phyloP scores from a whole-genome alignment of 2,797 vertebrate genomes.

The Pterois miles region DNA sequence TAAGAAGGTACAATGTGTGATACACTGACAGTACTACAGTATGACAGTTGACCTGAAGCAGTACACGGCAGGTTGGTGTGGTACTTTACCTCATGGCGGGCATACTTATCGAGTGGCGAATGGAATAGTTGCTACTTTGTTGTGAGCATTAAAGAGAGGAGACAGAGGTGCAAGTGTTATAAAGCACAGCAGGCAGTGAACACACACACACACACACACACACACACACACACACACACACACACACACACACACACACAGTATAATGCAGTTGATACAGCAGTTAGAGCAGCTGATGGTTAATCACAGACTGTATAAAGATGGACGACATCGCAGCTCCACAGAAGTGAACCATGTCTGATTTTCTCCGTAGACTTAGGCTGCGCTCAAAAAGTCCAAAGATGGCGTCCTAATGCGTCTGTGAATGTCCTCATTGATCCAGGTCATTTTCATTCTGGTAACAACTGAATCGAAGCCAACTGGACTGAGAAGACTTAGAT shows the following conservation, averaged over 20 bases:
- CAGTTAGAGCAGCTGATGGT: neutral
- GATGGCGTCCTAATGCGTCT: no score
- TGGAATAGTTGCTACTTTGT: slow-evolving; percentile 90
- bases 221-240: neutral
- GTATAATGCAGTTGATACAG: neutral
- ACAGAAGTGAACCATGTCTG: no score
- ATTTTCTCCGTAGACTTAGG: no score
- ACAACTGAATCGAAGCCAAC: no score
- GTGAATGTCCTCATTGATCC: no score
- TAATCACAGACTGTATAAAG: neutral
- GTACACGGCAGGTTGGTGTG: slow-evolving; percentile 13
- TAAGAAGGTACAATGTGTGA: neutral
- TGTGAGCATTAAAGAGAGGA: slow-evolving; percentile 83
- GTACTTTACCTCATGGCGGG: slow-evolving; percentile 88
- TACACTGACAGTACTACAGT: no score
- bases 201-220: neutral
- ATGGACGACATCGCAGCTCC: no score
- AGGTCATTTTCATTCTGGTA: no score
- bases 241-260: neutral
- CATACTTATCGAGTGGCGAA: slow-evolving; percentile 91
- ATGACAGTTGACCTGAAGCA: neutral
- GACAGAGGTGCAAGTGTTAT: slow-evolving; percentile 80
- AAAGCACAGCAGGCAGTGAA: slow-evolving; percentile 43
- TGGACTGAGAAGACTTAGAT: no score
- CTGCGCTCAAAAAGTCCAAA: no score